A percentile compares a stretch with the other conserved stretches of the same genome.
Evolutionary conservation across 2,888 invertebrate genomes (phyloP).

Genomic region (Watsonalla cultraria): DNA sequence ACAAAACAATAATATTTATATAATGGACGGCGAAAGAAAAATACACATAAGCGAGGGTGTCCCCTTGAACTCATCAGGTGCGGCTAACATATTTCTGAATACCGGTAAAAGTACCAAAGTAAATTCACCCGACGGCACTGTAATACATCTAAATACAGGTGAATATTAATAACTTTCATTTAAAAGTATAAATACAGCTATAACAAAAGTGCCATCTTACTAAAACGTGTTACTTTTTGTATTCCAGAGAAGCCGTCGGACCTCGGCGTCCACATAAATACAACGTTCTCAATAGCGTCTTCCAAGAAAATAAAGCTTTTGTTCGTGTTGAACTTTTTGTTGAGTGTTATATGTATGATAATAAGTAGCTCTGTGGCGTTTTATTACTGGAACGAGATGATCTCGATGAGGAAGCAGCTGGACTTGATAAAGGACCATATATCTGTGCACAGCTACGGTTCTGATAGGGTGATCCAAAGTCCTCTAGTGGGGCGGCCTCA

Average conservation of each 20-base stretch:
- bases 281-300: conserved; percentile 70
- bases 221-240: conserved; percentile 26
- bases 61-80: conserved; percentile 63
- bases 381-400: conserved; percentile 69
- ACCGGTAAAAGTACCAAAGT: conserved; percentile 59
- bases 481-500: conserved; percentile 42
- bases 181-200: conserved; percentile 1
- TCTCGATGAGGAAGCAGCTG: conserved; percentile 57
- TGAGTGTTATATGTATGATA: conserved; percentile 61
- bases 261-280: conserved; percentile 70
- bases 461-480: conserved; percentile 45
- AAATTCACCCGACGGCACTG: conserved; percentile 59
- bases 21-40: conserved; percentile 65
- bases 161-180: conserved; percentile 22
- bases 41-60: conserved; percentile 62
- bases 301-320: conserved; percentile 72
- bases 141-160: conserved; percentile 72
- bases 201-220: conserved; percentile 16
- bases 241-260: conserved; percentile 64
- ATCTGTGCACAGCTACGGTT: conserved; percentile 42
- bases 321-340: conserved; percentile 64
- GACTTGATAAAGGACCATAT: conserved; percentile 59
- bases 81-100: conserved; percentile 69
- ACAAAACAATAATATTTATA: conserved; percentile 38
- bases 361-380: conserved; percentile 61